These are phyloP conservation scores for Raja brachyura DNA, from an alignment of 2,113 vertebrate species.

Conservation along the genomic window DNA sequence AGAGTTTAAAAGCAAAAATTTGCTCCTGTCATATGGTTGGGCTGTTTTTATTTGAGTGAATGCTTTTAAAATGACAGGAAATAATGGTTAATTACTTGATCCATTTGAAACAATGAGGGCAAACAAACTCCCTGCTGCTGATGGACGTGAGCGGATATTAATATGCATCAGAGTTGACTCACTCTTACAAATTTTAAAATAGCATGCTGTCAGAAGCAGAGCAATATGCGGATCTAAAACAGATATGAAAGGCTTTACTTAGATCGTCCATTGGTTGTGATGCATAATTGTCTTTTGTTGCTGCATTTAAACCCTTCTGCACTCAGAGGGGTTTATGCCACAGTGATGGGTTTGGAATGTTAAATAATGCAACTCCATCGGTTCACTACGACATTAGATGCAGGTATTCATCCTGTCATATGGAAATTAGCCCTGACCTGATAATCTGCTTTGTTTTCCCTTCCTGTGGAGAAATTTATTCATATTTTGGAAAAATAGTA, in stretches of 20 bases:
- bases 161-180: neutral
- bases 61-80: neutral
- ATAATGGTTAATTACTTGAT: neutral
- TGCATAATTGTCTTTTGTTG: neutral
- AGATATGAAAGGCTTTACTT: neutral
- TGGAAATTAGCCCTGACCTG: neutral
- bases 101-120: neutral
- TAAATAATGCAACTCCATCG: slow-evolving; percentile 33
- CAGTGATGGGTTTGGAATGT: neutral
- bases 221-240: neutral
- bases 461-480: neutral
- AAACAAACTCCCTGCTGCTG: neutral
- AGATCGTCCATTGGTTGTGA: neutral
- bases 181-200: slow-evolving; percentile 7
- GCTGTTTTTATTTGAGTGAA: neutral
- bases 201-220: neutral
- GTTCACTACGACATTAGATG: neutral
- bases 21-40: neutral
- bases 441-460: neutral
- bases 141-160: neutral
- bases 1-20: neutral
- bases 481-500: neutral
- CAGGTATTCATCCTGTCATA: neutral
- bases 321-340: neutral
- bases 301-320: neutral